Evolutionary conservation across 1,140 invertebrate genomes (phyloP).

Genomic region (Pachyrhynchus sulphureomaculatus): DNA sequence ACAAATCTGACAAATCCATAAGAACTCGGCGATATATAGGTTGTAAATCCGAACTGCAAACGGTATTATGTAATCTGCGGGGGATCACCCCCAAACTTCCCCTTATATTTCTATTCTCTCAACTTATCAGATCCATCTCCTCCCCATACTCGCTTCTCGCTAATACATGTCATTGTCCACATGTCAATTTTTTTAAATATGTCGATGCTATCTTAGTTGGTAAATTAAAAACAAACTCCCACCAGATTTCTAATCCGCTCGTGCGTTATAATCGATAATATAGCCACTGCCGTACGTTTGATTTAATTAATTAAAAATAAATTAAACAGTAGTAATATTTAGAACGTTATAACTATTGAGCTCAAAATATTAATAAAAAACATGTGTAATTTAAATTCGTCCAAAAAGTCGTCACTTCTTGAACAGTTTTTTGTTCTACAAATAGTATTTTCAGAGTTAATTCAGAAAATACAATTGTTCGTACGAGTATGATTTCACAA

Average conservation of each 20-base stretch:
- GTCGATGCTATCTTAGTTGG: constrained; percentile 24
- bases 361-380: too few relatives aligned
- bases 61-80: constrained; percentile 45
- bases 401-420: too few relatives aligned
- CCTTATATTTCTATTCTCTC: background rate
- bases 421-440: too few relatives aligned
- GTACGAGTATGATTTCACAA: too few relatives aligned
- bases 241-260: background rate
- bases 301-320: too few relatives aligned
- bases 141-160: constrained; percentile 14
- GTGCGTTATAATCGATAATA: background rate
- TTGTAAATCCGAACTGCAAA: constrained; percentile 48
- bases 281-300: background rate
- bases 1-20: constrained; percentile 45
- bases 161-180: constrained; percentile 43
- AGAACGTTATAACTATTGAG: too few relatives aligned
- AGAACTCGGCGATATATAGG: constrained; percentile 40
- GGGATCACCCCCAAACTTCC: constrained; percentile 30
- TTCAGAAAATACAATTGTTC: too few relatives aligned
- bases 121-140: constrained; percentile 23
- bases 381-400: too few relatives aligned
- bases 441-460: too few relatives aligned
- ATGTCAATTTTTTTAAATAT: constrained; percentile 43
- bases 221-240: constrained; percentile 34
- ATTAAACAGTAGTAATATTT: too few relatives aligned